Evolutionary conservation across 2,888 invertebrate genomes (phyloP), one percentile per base, ranked within the genome.

Genomic region (Melinaea marsaeus): DNA sequence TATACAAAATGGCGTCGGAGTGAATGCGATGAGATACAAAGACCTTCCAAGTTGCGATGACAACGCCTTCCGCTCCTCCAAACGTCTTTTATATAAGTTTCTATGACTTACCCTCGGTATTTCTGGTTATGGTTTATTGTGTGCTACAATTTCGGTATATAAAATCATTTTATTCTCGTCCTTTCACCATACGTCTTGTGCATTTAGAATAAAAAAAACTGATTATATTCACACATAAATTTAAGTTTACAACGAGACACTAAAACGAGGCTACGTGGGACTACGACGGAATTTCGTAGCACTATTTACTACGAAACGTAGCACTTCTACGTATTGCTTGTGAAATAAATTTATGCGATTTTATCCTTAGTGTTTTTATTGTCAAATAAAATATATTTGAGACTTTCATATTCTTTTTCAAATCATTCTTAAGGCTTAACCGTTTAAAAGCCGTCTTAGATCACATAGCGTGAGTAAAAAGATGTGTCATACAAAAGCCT

Each of bases 41-140:
- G 64, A 63, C 64, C 64, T 60, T 62, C 62, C 65, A 64, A 68
- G 63, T 67, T 58, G 45, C 61, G 58, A 63, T 70, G 68, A 67
- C 67, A 67, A 57, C 67, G 61, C 63, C 60, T 67, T 67, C 70
- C 69, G 65, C 58, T 60, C 65, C 64, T 65, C 58, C 67, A 63
- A 65, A 65, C 64, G 61, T 65, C 70, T 67, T 70, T 67, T 66
- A 67, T 70, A 68, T 57, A 69, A 67, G 58, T 64, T 64, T 61
- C 61, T 59, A 60, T 59, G 59, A 65, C 62, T 65, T 37, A 55
- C 54, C 45, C 9, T 42, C 42, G 7, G 42, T 9, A 42, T 9
- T 42, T 42, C 42, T 42, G 42, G 7, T 37, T 37, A 37, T 6
- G 37, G 37, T 37, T 42, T 42, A 42, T 42, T 42, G 42, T 42